Evolutionary conservation across 2,888 invertebrate genomes (phyloP), one percentile per base, ranked within the genome.

Genomic region (Sesamia inferens): DNA sequence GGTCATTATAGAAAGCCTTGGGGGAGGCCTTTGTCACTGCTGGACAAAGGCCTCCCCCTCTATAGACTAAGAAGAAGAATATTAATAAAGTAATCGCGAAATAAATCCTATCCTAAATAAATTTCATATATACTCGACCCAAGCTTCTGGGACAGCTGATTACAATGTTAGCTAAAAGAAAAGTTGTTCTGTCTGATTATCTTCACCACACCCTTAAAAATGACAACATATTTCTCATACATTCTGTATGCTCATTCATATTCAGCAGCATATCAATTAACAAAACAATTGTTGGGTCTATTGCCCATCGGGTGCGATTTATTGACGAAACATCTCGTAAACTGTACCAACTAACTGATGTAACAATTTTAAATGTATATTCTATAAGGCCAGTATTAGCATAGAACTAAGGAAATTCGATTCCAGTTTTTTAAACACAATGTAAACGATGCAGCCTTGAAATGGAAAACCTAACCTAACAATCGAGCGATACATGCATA

Each of bases 241-340:
- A 63, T 13, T 7, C 11, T 24, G 22, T 16, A 44, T 39, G 59
- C 54, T 74, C 62, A 78, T 83, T 65, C 62, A 79, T 84, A 73
- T 76, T 81, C 73, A 82, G 62, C 59, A 47, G 24, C 65, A 64
- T 68, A 68, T 64, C 69, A 82, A 85, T 85, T 82, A 85, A 67
- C 51, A 14, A 51, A 39, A 13, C 62, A 67, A 83, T 85, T 82
- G 71, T 77, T 75, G 22, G 65, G 61, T 74, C 64, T 75, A 58
- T 65, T 55, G 72, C 58, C 13, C 58, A n/a, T 68, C 62, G 42
- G 11, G 13, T 62, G 71, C 64, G 71, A 80, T 76, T 82, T 85
- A 85, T 85, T 68, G 71, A 64, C 55, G 47, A 75, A 82, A 66
- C 62, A 72, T 70, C 71, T 74, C 80, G 47, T 84, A 82, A 85